Evolutionary conservation across 2,888 invertebrate genomes (phyloP), one percentile per base, ranked within the genome.

Genomic region (Lasius platythorax): DNA sequence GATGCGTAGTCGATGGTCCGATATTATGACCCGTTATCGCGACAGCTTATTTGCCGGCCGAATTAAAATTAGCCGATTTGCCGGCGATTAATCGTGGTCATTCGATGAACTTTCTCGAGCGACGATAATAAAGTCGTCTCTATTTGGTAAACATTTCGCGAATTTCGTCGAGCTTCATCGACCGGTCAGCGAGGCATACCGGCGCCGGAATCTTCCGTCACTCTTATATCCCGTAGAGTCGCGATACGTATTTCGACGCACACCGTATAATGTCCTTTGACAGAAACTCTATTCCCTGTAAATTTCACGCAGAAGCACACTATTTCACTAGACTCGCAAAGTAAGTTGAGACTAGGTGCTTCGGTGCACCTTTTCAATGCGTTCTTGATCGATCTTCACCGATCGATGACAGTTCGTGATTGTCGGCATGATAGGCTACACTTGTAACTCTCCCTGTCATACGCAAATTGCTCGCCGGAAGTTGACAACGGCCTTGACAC

Each of bases 31-130:
- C 40, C 61, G 84, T 88, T 90, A 90, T 90, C 90, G 85, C 83
- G 85, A 75, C 76, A 61, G 81, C 85, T 89, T 89, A 87, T 91
- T 89, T 90, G 88, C 88, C 85, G 82, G 64, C 46, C 88, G 86
- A 90, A 90, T 91, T 90, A 90, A 91, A 90, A 90, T 91, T 88
- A 87, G 89, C 86, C 87, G 84, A 85, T 84, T 86, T 85, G 83
- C 56, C 83, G 83, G 79, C 72, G 85, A 84, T 85, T 90, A 91
- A 90, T 91, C 88, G 87, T 43, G 79, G 70, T 23, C 33, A 73
- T 50, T 68, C 85, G 83, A 89, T 87, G 18, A 87, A 79, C 82
- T 82, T 66, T 37, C 58, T 37, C 58, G 75, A 81, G 83, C 58
- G 63, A 33, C 70, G 82, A 90, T 88, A 88, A 89, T 85, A 66